Base-by-base conservation (phyloP, 2,888 invertebrate species). In the Metallyticus violacea region DNA sequence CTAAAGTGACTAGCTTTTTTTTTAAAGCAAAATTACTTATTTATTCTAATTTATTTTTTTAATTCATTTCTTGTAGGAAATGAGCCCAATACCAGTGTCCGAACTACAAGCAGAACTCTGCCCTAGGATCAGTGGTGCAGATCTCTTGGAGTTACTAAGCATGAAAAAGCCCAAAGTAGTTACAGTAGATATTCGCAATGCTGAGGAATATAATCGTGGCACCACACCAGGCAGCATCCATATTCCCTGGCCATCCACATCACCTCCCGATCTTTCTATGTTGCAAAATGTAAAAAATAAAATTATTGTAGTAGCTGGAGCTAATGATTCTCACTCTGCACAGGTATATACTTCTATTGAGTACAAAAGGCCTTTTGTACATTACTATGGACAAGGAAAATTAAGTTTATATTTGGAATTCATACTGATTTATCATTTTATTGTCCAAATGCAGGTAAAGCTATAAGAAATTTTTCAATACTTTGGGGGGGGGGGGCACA, bases 51-150 rank as follows among this genome's bases (percentile, higher is more conserved):
- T n/a, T n/a, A n/a, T n/a, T n/a, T n/a, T 62, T 15, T 62, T 0
- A 62, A 15, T 62, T 0, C 15, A 15, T 15, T 3, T 62, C 90
- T 91, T 91, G 7, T 89, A 97, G 96, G 96, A 96, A 90, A 94
- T 95, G 90, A 94, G 94, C 22, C 95, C 95, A 88, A 93, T 97
- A 84, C 93, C 95, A 0, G 91, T 97, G 89, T 94, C 94, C 30
- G 94, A 95, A 86, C 91, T 97, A 84, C 96, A 96, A 90, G 91
- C 92, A 6, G 97, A 97, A 92, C 94, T 95, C 89, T 95, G 96
- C 90, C 96, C 98, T 0, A 94, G 98, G 86, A 97, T 99, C 87
- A 97, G 97, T 90, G 95, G 96, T 9, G 95, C 95, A 79, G 98
- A 99, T 92, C 95, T 98, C 90, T 93, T 97, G 88, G 93, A 96